These are phyloP conservation scores for Amblyornis subalaris DNA, from an alignment of 2,113 vertebrate species.

Conservation along the genomic window DNA sequence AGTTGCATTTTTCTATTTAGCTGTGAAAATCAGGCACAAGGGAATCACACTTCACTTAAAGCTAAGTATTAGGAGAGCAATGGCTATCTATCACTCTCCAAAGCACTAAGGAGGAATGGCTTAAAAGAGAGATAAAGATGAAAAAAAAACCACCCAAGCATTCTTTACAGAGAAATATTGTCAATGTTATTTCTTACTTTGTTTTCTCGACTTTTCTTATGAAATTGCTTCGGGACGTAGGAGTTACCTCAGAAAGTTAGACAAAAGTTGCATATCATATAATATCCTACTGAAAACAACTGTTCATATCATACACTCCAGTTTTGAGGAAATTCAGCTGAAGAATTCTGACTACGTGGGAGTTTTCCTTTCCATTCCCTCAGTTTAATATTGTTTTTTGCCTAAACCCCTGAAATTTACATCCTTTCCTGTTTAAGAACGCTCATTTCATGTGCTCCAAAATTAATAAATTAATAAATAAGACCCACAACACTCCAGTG, in stretches of 20 bases:
- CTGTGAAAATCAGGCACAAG: conserved; percentile 13
- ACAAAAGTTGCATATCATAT: background rate
- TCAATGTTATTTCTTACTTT: background rate
- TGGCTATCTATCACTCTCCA: background rate
- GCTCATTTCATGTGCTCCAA: background rate
- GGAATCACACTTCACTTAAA: conserved; percentile 16
- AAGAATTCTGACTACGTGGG: background rate
- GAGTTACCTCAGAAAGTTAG: background rate
- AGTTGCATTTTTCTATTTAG: conserved; percentile 24
- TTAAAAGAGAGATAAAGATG: background rate
- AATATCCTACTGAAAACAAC: background rate
- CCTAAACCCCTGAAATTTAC: background rate
- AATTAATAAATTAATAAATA: background rate
- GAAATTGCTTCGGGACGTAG: background rate
- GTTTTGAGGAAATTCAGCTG: background rate
- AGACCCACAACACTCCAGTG: background rate
- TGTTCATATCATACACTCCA: background rate
- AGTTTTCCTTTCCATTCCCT: background rate
- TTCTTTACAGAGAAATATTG: background rate
- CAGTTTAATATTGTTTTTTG: background rate
- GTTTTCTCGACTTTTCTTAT: background rate
- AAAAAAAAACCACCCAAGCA: background rate
- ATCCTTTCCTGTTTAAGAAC: background rate
- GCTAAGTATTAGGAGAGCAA: background rate
- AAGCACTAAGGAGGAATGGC: background rate